Conservation (phyloP, 2,888 invertebrate species). For the Sisyra terminalis region DNA sequence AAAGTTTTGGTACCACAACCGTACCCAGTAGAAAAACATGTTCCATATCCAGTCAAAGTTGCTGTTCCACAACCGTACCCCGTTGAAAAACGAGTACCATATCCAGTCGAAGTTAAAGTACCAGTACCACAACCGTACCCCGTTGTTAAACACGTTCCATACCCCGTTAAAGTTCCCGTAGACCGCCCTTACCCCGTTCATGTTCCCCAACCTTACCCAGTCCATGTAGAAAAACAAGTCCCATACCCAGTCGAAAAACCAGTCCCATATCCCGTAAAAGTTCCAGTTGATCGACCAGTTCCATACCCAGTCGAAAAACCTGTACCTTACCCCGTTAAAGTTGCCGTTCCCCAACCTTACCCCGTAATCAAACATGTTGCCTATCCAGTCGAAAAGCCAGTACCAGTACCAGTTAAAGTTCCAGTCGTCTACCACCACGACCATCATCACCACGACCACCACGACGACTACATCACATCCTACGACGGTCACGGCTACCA, state of each 20-base stretch:
- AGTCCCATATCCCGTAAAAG: conserved; percentile 48
- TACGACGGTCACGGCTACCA: conserved; percentile 14
- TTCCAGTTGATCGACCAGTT: conserved; percentile 31
- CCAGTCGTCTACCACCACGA: conserved; percentile 42
- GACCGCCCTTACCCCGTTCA: conserved; percentile 54
- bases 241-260: conserved; percentile 34
- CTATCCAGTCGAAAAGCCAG: conserved; percentile 38
- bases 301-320: conserved; percentile 47
- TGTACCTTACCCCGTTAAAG: conserved; percentile 44
- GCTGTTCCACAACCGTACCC: conserved; percentile 62
- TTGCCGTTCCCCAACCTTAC: conserved; percentile 38
- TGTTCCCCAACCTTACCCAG: conserved; percentile 39
- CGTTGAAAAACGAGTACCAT: conserved; percentile 56
- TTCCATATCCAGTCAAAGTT: conserved; percentile 60
- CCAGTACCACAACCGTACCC: conserved; percentile 62
- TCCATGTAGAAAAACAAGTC: conserved; percentile 36
- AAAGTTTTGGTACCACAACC: conserved; percentile 65
- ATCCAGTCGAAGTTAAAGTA: conserved; percentile 56
- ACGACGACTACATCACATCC: conserved; percentile 12
- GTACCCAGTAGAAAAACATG: conserved; percentile 61
- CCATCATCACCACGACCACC: conserved; percentile 26
- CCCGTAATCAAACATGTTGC: conserved; percentile 51
- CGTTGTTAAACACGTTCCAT: conserved; percentile 42
- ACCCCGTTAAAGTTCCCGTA: conserved; percentile 51
- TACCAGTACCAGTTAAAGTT: conserved; percentile 47